A percentile compares a stretch with the other conserved stretches of the same genome.
Conservation (phyloP, 2,888 invertebrate genomes). For the Amblyteles armatorius region DNA sequence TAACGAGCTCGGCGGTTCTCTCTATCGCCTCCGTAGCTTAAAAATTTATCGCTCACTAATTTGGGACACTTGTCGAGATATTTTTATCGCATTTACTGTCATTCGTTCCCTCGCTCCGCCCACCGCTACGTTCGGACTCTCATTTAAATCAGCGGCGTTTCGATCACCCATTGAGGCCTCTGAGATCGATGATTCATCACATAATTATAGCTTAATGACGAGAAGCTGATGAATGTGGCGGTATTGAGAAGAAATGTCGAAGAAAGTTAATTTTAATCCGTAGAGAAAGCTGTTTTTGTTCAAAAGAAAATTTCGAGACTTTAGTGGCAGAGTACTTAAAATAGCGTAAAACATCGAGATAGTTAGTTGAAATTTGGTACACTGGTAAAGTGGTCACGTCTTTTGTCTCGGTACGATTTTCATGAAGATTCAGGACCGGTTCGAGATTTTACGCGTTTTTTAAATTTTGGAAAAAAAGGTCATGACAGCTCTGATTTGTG, state of each 20-base stretch:
- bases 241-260: not conserved
- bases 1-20: not conserved
- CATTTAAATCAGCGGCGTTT: slow-evolving; percentile 33
- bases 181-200: slow-evolving; percentile 49
- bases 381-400: no score
- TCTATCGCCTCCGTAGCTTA: not conserved
- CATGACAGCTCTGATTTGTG: no score
- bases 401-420: no score
- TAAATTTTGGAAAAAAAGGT: no score
- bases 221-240: slow-evolving; percentile 35
- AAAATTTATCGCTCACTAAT: slow-evolving; percentile 45
- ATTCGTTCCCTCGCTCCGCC: slow-evolving; percentile 4
- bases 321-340: no score
- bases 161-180: slow-evolving; percentile 50
- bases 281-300: no score
- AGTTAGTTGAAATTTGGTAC: no score
- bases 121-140: slow-evolving; percentile 1
- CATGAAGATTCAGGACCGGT: no score
- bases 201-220: not conserved
- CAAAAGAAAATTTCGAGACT: no score
- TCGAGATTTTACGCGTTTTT: no score
- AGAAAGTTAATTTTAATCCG: not conserved
- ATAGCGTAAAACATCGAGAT: no score
- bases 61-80: slow-evolving; percentile 5
- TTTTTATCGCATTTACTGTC: slow-evolving; percentile 55